phyloP scores from a whole-genome alignment of 2,113 vertebrate species.

The Synodontis membranacea region DNA sequence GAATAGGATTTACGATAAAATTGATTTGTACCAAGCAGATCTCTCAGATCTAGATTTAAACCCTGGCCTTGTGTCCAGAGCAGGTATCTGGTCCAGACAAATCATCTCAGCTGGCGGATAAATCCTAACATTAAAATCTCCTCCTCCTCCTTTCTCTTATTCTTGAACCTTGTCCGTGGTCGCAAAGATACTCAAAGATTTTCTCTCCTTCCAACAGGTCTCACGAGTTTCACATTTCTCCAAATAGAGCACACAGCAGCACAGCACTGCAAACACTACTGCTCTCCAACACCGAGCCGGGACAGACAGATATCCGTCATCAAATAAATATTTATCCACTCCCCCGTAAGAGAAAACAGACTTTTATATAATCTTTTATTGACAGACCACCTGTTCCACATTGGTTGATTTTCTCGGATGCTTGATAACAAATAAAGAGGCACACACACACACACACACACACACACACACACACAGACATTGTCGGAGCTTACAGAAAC shows the following conservation, averaged over 20 bases:
- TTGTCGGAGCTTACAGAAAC: slow-evolving; percentile 52
- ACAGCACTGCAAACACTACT: slow-evolving; percentile 31
- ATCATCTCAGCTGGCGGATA: neutral
- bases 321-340: neutral
- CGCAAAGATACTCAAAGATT: neutral
- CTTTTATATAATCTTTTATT: slow-evolving; percentile 15
- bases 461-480: slow-evolving; percentile 44
- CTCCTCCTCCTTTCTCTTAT: neutral
- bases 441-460: slow-evolving; percentile 25
- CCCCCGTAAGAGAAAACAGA: neutral
- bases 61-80: neutral
- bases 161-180: neutral
- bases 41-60: neutral
- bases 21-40: too few relatives aligned
- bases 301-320: neutral
- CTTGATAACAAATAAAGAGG: slow-evolving; percentile 71
- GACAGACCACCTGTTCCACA: neutral
- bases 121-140: neutral
- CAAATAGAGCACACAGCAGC: slow-evolving; percentile 36
- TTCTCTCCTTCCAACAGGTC: slow-evolving; percentile 5
- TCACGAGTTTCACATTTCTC: slow-evolving; percentile 29
- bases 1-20: neutral
- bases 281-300: slow-evolving; percentile 25
- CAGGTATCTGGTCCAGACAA: neutral
- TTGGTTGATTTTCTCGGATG: neutral